Evolutionary conservation across 2,797 vertebrate species (phyloP).

Genomic region (Prunella strophiata): DNA sequence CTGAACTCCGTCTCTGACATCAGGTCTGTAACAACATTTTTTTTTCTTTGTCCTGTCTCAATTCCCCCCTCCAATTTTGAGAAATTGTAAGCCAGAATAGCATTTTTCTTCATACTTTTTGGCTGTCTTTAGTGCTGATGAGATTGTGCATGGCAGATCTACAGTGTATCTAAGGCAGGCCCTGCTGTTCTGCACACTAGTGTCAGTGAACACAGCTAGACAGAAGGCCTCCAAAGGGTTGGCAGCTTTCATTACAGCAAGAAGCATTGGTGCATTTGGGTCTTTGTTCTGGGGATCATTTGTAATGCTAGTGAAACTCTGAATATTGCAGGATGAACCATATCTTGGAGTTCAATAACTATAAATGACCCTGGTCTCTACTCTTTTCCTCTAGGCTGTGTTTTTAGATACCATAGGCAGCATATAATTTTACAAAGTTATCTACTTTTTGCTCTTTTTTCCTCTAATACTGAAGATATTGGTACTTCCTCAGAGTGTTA

Average conservation of each 20-base stretch:
- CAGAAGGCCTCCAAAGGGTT: neutral
- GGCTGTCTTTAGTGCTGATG: neutral
- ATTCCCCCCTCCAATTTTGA: neutral
- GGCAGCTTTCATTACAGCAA: neutral
- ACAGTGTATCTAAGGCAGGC: neutral
- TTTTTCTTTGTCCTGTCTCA: neutral
- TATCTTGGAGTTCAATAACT: neutral
- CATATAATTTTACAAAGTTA: neutral
- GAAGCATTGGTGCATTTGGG: neutral
- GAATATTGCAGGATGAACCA: neutral
- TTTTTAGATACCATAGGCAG: neutral
- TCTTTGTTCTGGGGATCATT: neutral
- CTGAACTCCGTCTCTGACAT: neutral
- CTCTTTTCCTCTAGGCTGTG: neutral
- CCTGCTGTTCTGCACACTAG: fast-evolving
- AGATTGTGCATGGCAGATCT: too few relatives aligned
- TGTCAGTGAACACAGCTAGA: neutral
- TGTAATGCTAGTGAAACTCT: neutral
- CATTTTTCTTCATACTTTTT: neutral
- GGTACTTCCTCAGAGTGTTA: neutral
- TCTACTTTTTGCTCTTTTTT: neutral
- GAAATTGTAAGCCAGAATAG: neutral
- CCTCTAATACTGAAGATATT: neutral
- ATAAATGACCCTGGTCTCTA: neutral
- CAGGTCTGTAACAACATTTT: neutral